Conservation (phyloP, 2,888 invertebrate genomes). For the Tetramorium bicarinatum region DNA sequence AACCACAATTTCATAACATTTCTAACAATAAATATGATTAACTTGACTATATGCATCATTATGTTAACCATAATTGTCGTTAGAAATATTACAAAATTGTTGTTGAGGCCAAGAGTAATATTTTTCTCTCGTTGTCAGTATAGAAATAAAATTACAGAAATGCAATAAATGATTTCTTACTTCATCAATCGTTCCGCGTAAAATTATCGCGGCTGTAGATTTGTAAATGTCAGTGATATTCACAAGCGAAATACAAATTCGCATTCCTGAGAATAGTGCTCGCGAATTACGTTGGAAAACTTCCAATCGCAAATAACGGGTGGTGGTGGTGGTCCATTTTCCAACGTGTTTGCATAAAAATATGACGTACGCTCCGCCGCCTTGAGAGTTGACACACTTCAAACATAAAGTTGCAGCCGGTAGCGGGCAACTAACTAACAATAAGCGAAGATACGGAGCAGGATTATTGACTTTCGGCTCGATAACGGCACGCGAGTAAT, state of each 20-base stretch:
- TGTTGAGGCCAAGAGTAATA: too few relatives aligned
- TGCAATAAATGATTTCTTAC: not conserved
- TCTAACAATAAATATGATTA: too few relatives aligned
- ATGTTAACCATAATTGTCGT: too few relatives aligned
- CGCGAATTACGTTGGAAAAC: constrained; percentile 17
- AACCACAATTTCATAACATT: too few relatives aligned
- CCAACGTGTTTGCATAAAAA: constrained; percentile 19
- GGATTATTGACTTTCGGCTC: constrained; percentile 33
- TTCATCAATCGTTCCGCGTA: not conserved
- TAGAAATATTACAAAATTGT: too few relatives aligned
- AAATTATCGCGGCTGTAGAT: not conserved
- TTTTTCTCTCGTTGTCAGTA: too few relatives aligned
- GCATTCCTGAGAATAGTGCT: not conserved
- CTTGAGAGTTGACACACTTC: not conserved
- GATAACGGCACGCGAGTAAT: not conserved
- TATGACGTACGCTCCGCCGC: not conserved
- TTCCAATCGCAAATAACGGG: constrained; percentile 25
- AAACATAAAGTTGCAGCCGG: not conserved
- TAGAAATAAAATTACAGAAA: not conserved
- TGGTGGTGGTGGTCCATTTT: not conserved
- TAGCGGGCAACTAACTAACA: not conserved
- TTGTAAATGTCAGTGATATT: not conserved
- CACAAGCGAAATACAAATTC: not conserved
- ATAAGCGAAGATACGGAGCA: not conserved
- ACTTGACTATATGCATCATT: too few relatives aligned